Evolutionary conservation across 1,140 invertebrate genomes (phyloP).

Genomic region (Drosophila lini): DNA sequence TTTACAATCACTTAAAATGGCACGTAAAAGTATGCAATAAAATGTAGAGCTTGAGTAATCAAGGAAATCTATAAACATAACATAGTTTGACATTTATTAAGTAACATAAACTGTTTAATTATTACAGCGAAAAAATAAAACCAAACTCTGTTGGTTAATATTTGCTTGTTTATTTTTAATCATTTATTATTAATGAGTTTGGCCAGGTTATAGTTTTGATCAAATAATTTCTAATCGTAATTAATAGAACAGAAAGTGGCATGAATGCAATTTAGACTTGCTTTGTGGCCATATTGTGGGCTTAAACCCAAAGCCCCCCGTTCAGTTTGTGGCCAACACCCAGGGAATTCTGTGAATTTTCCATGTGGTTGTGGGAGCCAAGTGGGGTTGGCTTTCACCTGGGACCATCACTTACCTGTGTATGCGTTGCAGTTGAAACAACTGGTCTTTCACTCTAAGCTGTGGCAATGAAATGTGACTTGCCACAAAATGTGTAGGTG

Average conservation of each 20-base stretch:
- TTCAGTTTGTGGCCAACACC: conserved; percentile 18
- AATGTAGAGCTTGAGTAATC: not conserved
- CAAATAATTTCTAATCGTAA: not conserved
- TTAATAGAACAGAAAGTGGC: not conserved
- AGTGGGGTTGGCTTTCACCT: conserved; percentile 18
- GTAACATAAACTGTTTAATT: not conserved
- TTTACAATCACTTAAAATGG: not conserved
- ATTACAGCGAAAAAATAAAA: not conserved
- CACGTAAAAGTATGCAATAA: not conserved
- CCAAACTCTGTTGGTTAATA: not conserved
- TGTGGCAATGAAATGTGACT: conserved; percentile 58
- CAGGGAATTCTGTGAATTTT: conserved; percentile 13
- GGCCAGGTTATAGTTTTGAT: not conserved
- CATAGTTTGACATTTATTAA: not conserved
- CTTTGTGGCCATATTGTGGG: conserved; percentile 24
- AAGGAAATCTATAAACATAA: not conserved
- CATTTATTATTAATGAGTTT: not conserved
- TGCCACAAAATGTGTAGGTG: conserved; percentile 1
- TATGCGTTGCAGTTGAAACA: conserved; percentile 2
- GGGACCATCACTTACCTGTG: conserved; percentile 5
- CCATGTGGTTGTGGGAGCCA: conserved; percentile 3
- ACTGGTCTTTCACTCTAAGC: conserved; percentile 24
- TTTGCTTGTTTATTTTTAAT: not conserved
- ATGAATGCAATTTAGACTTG: conserved; percentile 11
- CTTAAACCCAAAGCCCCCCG: not conserved